phyloP scores from a whole-genome alignment of 2,797 vertebrate genomes.

The Garrulus glandarius region DNA sequence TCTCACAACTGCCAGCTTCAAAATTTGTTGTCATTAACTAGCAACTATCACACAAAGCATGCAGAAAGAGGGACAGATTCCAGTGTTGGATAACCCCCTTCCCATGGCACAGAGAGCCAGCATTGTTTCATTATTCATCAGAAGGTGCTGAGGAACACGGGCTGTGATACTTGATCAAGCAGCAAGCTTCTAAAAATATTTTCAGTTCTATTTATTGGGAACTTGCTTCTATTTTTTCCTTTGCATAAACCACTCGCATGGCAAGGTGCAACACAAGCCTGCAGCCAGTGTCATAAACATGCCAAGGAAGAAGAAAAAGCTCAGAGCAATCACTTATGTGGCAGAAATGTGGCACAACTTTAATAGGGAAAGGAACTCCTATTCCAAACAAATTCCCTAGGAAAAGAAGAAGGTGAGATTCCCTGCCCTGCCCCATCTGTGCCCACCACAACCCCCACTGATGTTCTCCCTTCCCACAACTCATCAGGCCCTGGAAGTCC shows the following conservation, averaged over 20 bases:
- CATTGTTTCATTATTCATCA: constrained; percentile 10
- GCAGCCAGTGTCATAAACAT: neutral
- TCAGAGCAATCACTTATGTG: neutral
- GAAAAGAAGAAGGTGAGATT: neutral
- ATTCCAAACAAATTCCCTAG: neutral
- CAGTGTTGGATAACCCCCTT: neutral
- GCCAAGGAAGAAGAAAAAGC: neutral
- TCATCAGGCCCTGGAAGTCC: neutral
- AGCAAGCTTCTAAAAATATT: constrained; percentile 33
- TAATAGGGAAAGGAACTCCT: accelerated
- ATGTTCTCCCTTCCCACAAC: neutral
- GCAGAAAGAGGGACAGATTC: neutral
- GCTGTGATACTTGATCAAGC: neutral
- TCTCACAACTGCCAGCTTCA: neutral
- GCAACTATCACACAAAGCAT: neutral
- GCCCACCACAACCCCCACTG: neutral
- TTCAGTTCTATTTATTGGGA: neutral
- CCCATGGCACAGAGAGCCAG: neutral
- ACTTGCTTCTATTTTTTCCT: neutral
- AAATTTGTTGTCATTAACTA: neutral
- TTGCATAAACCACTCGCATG: neutral
- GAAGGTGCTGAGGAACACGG: neutral
- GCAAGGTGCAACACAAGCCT: neutral
- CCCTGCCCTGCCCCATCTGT: neutral
- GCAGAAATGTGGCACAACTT: neutral